Evolutionary conservation across 2,888 invertebrate species (phyloP), one percentile per base, ranked within the genome.

Genomic region (Eilema sororculum): DNA sequence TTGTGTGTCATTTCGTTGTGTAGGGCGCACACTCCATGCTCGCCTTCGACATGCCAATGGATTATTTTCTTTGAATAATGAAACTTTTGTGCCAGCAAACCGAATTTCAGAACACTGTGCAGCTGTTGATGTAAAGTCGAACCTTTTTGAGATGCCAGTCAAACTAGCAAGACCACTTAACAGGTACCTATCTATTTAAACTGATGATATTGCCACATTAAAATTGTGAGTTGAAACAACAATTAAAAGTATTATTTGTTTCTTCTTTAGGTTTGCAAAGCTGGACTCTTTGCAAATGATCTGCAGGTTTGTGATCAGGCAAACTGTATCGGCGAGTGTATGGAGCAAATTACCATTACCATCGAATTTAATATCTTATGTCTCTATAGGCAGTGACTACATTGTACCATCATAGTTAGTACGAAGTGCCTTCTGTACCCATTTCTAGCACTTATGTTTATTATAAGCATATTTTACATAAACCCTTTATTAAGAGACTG

Each of bases 221-320:
- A 25, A 46, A 16, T 52, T 10, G 3, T 24, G 25, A 52, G 6
- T n/a, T n/a, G 13, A 64, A 52, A 13, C 30, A 24, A 30, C 6
- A 30, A n/a, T 28, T 28, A n/a, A 52, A 52, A 30, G 8, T 30
- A 52, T 9, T 67, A 33, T n/a, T n/a, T n/a, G 30, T 64, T 10
- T 25, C 66, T 33, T 72, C 93, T 97, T 77, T 95, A 97, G 89
- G 96, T 97, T 92, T 96, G 97, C 84, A 93, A 97, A 95, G 95
- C 93, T 89, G 95, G 97, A 90, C 95, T 97, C 86, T 82, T 86
- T 97, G 82, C 97, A 97, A 91, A 97, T 97, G 94, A 96, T 97
- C 81, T 97, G 97, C 90, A 96, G 97, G 83, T 97, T 97, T 95
- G 97, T 97, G 37, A 97, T 97, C 81, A 95, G 97, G 79, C 97